phyloP scores from a whole-genome alignment of 2,888 invertebrate species.

The Sphecodes monilicornis region DNA sequence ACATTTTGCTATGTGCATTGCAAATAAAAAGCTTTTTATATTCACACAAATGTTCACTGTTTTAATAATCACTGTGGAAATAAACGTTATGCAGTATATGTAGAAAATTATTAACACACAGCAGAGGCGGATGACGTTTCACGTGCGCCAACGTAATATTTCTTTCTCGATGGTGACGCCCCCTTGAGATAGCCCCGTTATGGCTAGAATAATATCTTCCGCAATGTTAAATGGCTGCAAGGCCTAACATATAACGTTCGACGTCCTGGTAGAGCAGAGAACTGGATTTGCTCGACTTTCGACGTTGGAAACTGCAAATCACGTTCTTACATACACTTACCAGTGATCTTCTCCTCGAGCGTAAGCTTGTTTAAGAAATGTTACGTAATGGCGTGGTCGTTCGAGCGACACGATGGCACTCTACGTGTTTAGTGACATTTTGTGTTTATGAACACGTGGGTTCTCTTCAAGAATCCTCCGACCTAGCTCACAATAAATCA shows the following conservation, averaged over 20 bases:
- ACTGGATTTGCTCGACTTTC: background rate
- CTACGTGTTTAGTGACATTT: constrained; percentile 18
- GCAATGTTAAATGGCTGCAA: background rate
- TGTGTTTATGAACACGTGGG: background rate
- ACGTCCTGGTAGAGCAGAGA: background rate
- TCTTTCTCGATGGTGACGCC: background rate
- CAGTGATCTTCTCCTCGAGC: background rate
- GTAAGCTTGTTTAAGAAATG: constrained; percentile 30
- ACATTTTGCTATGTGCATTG: too few species aligned
- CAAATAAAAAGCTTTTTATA: too few species aligned
- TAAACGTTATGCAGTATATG: background rate
- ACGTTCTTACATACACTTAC: constrained; percentile 13
- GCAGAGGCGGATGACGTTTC: background rate
- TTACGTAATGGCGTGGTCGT: constrained; percentile 25
- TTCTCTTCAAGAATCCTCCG: background rate
- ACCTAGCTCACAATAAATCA: background rate
- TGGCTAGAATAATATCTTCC: background rate
- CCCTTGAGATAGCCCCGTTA: background rate
- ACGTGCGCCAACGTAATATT: background rate
- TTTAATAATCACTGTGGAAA: background rate
- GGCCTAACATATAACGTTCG: background rate
- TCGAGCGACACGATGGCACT: constrained; percentile 2
- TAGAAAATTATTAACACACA: background rate
- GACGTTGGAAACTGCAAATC: constrained; percentile 9
- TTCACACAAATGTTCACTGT: too few species aligned